Conservation (phyloP, 2,797 vertebrate genomes). For the Rhinichthys osculus region DNA sequence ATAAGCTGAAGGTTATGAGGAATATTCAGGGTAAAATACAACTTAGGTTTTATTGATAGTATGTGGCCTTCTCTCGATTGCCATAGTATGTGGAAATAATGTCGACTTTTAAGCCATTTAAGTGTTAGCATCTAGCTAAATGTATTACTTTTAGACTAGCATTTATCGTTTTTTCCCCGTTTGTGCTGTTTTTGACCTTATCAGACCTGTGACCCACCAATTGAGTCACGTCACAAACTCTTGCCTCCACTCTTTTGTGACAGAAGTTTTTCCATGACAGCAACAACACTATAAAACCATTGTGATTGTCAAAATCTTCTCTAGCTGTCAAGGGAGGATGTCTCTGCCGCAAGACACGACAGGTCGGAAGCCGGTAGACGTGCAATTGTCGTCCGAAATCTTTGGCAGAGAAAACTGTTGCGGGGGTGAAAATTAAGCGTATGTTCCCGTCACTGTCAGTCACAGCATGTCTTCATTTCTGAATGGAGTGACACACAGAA, state of each 20-base stretch:
- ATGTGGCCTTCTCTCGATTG: not conserved
- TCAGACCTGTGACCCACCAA: not conserved
- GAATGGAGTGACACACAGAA: constrained; percentile 31
- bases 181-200: constrained; percentile 1
- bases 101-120: not conserved
- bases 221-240: not conserved
- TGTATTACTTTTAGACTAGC: not conserved
- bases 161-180: not conserved
- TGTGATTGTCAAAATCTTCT: constrained; percentile 24
- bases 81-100: not conserved
- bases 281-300: constrained; percentile 3
- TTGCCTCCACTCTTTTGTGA: not conserved
- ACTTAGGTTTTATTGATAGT: not conserved
- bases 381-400: constrained; percentile 28
- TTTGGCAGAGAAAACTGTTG: constrained; percentile 10
- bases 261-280: not conserved
- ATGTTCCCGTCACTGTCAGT: constrained; percentile 40
- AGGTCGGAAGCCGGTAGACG: constrained; percentile 3
- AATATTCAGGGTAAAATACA: not conserved
- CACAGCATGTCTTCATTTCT: not conserved
- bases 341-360: not conserved
- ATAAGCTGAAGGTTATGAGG: not conserved
- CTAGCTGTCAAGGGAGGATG: constrained; percentile 23
- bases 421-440: not conserved
- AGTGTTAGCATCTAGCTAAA: not conserved